Evolutionary conservation across 2,888 invertebrate genomes (phyloP).

Genomic region (Drosophila diplacantha): DNA sequence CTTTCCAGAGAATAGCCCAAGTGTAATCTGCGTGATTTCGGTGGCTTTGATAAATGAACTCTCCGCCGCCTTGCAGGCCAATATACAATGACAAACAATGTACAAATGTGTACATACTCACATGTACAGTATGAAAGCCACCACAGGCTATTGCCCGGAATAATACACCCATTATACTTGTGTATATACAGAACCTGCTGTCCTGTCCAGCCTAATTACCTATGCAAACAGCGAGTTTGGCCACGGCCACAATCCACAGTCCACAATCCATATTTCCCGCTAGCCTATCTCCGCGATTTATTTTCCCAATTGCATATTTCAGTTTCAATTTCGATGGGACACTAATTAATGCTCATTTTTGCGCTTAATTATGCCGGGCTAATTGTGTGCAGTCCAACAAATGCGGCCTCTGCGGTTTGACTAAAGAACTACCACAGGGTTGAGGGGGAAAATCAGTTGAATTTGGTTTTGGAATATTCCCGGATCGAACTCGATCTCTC

Average conservation of each 20-base stretch:
- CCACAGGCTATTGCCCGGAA: not conserved
- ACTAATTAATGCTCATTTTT: slow-evolving; percentile 27
- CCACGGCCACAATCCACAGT: slow-evolving; percentile 9
- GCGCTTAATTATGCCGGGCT: slow-evolving; percentile 6
- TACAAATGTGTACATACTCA: not conserved
- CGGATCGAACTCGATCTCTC: too few relatives aligned
- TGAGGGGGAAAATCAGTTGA: not conserved
- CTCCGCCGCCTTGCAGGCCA: not conserved
- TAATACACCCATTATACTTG: not conserved
- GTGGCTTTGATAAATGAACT: not conserved
- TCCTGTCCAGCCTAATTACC: slow-evolving; percentile 13
- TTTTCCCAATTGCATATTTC: slow-evolving; percentile 6
- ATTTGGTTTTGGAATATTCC: not conserved
- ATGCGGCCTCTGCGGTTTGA: not conserved
- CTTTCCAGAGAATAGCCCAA: too few relatives aligned
- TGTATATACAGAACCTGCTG: not conserved
- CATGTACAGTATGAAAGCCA: not conserved
- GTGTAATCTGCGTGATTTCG: not conserved
- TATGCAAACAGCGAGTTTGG: slow-evolving; percentile 16
- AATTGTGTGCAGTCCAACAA: not conserved
- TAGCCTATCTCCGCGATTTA: not conserved
- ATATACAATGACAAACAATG: not conserved
- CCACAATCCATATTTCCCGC: slow-evolving; percentile 8
- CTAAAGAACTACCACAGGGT: not conserved
- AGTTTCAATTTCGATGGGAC: not conserved